Base-by-base conservation (phyloP, 1,140 invertebrate species). In the Solen grandis region DNA sequence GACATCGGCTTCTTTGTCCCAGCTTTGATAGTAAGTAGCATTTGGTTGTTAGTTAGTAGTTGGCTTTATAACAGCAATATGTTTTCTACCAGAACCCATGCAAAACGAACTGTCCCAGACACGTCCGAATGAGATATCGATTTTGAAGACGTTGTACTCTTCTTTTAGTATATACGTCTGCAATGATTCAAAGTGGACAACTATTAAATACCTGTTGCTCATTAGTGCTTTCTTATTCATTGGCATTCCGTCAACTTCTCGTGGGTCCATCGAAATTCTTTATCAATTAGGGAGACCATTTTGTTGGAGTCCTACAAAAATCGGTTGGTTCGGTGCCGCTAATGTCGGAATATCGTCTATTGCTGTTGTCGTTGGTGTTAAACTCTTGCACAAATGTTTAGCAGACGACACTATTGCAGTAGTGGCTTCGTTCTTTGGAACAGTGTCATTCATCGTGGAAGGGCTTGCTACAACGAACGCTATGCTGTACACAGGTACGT, bases 251-350 rank as follows among this genome's bases (percentile, higher is more conserved):
- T 31, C 33, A 5, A 25, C 62, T 14, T 50, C 36, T n/a, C 54
- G 76, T 1, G 10, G 2, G 5, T 25, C 33, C n/a, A 60, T 70
- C 46, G 76, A 79, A 27, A 35, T 70, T 19, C 52, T 79, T 38
- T 79, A 79, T 41, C 76, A 79, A 31, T 33, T 79, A 31, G 76
- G 65, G 0, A 16, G 19, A 38, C 76, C 76, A 70, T 79, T 79
- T 50, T 79, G 76, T 60, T 79, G 76, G 76, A 22, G 33, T 5
- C 8, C 76, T 5, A 60, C 14, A 55, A n/a, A n/a, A n/a, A n/a
- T n/a, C n/a, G n/a, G n/a, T n/a, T n/a, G n/a, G n/a, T n/a, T n/a
- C n/a, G n/a, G 63, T 0, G n/a, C 65, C 10, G 22, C 70, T 14
- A 59, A 33, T 50, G 60, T 38, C 19, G 35, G 16, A 13, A 35